Evolutionary conservation across 1,140 invertebrate species (phyloP).

Genomic region (Drosophila chauvacae): DNA sequence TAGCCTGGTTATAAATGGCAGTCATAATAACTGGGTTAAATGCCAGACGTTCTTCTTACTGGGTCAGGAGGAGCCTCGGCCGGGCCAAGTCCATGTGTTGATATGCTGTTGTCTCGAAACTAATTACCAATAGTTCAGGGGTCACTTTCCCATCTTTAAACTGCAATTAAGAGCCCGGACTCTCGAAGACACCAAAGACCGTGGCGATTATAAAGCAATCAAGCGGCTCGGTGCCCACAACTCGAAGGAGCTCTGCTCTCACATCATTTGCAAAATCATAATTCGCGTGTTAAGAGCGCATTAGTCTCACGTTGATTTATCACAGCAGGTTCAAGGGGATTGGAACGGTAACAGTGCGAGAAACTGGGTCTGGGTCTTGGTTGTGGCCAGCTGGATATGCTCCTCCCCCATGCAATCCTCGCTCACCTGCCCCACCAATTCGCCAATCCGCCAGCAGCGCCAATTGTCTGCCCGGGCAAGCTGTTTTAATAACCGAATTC

Average conservation of each 20-base stretch:
- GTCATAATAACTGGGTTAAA: slow-evolving; percentile 83
- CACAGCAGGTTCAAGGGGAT: slow-evolving; percentile 65
- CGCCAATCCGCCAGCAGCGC: slow-evolving; percentile 37
- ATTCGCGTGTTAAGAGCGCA: slow-evolving; percentile 83
- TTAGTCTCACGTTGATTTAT: slow-evolving; percentile 84
- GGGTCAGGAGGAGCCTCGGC: slow-evolving; percentile 42
- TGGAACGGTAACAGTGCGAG: slow-evolving; percentile 32
- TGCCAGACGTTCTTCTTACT: slow-evolving; percentile 55
- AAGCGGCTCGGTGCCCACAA: slow-evolving; percentile 34
- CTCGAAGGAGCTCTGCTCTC: slow-evolving; percentile 31
- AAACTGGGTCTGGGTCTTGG: slow-evolving; percentile 65
- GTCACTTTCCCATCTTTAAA: slow-evolving; percentile 67
- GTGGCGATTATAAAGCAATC: slow-evolving; percentile 81
- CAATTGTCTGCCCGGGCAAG: slow-evolving; percentile 33
- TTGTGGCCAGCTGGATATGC: slow-evolving; percentile 35
- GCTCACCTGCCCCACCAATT: slow-evolving; percentile 16
- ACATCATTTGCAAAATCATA: slow-evolving; percentile 83
- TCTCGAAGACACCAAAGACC: slow-evolving; percentile 20
- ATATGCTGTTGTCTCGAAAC: slow-evolving; percentile 69
- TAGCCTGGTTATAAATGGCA: slow-evolving; percentile 70
- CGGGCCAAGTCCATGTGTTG: slow-evolving; percentile 57
- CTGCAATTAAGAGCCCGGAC: slow-evolving; percentile 67
- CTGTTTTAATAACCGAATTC: slow-evolving; percentile 80
- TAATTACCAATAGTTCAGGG: slow-evolving; percentile 79
- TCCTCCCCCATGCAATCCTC: slow-evolving; percentile 6